Conservation (phyloP, 2,113 vertebrate genomes). For the Pelobates fuscus region DNA sequence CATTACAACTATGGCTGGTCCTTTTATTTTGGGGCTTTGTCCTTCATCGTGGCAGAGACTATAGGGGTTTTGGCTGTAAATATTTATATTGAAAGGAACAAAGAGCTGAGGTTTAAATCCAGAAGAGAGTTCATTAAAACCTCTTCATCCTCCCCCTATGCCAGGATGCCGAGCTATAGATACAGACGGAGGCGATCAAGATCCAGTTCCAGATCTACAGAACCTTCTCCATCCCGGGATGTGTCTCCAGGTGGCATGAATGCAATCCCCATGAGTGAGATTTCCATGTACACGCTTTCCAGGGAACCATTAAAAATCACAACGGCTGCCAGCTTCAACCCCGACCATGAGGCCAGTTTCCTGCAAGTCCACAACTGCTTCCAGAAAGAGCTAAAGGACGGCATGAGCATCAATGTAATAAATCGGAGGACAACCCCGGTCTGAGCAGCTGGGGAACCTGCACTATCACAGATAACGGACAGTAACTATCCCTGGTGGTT, state of each 20-base stretch:
- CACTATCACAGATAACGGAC: neutral
- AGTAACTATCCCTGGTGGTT: neutral
- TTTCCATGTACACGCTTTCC: slow-evolving; percentile 94
- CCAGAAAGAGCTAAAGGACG: slow-evolving; percentile 90
- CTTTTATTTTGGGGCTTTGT: slow-evolving; percentile 96
- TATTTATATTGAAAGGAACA: slow-evolving; percentile 97
- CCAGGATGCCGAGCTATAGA: slow-evolving; percentile 93
- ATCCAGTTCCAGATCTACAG: slow-evolving; percentile 89
- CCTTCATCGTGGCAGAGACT: slow-evolving; percentile 94
- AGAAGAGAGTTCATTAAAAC: slow-evolving; percentile 87
- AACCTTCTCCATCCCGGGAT: slow-evolving; percentile 86
- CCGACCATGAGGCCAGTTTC: slow-evolving; percentile 87
- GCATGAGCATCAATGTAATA: slow-evolving; percentile 74
- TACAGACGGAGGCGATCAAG: slow-evolving; percentile 86
- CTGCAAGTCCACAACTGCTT: slow-evolving; percentile 97
- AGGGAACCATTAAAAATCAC: slow-evolving; percentile 84
- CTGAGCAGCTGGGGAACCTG: slow-evolving; percentile 64
- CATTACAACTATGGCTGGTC: slow-evolving; percentile 98
- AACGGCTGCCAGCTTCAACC: slow-evolving; percentile 85
- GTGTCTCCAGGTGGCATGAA: slow-evolving; percentile 81
- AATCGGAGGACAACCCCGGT: slow-evolving; percentile 95
- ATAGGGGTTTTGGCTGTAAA: slow-evolving; percentile 95
- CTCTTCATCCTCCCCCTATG: slow-evolving; percentile 90
- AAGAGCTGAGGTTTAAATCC: slow-evolving; percentile 87
- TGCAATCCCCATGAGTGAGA: slow-evolving; percentile 85